Conservation (phyloP, 2,113 vertebrate genomes). For the Megalops atlanticus region DNA sequence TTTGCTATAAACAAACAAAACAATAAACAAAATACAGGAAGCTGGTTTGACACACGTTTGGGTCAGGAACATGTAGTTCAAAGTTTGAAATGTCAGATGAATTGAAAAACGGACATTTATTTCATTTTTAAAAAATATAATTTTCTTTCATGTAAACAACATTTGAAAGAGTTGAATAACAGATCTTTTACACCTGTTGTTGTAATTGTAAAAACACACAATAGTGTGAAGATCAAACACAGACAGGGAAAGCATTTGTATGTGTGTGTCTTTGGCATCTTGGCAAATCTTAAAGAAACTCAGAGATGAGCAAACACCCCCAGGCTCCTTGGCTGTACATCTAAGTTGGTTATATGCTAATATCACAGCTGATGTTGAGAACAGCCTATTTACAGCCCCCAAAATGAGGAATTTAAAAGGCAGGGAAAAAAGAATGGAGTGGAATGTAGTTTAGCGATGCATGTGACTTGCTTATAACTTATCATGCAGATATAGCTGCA, state of each 20-base stretch:
- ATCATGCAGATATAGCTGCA: too few relatives aligned
- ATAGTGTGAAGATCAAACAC: conserved; percentile 72
- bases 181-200: conserved; percentile 71
- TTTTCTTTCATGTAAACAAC: conserved; percentile 52
- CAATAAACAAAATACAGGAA: not conserved
- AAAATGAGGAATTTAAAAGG: not conserved
- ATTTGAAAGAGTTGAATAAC: conserved; percentile 48
- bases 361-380: conserved; percentile 53
- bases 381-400: too few relatives aligned
- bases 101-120: too few relatives aligned
- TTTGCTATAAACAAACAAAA: too few relatives aligned
- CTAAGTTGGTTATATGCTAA: conserved; percentile 58
- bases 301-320: conserved; percentile 75
- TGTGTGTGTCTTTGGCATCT: conserved; percentile 69
- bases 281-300: conserved; percentile 78
- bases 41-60: not conserved
- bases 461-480: too few relatives aligned
- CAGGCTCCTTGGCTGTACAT: conserved; percentile 66
- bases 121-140: too few relatives aligned
- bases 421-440: not conserved
- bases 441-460: not conserved
- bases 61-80: not conserved
- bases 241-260: conserved; percentile 63
- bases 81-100: conserved; percentile 27
- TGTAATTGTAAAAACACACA: conserved; percentile 76